phyloP scores from a whole-genome alignment of 2,797 vertebrate species.

The Sebastes aleutianus region DNA sequence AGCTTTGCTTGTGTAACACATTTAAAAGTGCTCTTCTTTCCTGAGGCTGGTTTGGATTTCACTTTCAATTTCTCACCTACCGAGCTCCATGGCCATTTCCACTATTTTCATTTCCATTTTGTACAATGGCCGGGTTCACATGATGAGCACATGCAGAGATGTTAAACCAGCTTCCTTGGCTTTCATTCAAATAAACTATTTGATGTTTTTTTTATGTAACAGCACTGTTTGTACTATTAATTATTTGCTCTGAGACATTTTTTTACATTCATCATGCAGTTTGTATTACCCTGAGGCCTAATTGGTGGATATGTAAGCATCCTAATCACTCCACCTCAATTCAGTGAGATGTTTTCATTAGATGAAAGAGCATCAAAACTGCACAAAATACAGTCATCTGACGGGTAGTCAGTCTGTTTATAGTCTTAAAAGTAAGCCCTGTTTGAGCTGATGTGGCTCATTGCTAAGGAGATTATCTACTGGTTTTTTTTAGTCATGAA shows the following conservation, averaged over 20 bases:
- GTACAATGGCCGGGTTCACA: not conserved
- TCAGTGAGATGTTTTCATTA: slow-evolving; percentile 16
- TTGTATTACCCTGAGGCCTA: not conserved
- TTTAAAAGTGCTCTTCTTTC: slow-evolving; percentile 63
- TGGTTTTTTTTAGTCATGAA: slow-evolving; percentile 47
- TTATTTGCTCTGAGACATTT: slow-evolving; percentile 26
- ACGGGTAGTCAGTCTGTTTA: slow-evolving; percentile 20
- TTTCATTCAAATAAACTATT: slow-evolving; percentile 27
- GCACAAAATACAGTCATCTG: slow-evolving; percentile 30
- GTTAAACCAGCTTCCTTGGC: slow-evolving; percentile 15
- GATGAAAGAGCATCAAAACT: slow-evolving; percentile 6
- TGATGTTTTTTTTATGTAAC: slow-evolving; percentile 10
- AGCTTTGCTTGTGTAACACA: slow-evolving; percentile 74
- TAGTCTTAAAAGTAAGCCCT: slow-evolving; percentile 40
- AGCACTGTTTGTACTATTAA: slow-evolving; percentile 5
- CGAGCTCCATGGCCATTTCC: slow-evolving; percentile 34
- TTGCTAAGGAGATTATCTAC: slow-evolving; percentile 60
- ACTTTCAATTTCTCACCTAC: slow-evolving; percentile 64
- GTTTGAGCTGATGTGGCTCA: slow-evolving; percentile 42
- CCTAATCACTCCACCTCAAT: slow-evolving; percentile 6
- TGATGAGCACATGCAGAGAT: slow-evolving; percentile 27
- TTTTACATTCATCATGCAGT: slow-evolving; percentile 7
- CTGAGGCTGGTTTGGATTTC: slow-evolving; percentile 38
- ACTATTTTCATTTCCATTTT: slow-evolving; percentile 45
- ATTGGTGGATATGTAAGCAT: slow-evolving; percentile 3